A percentile compares a stretch with the other conserved stretches of the same genome.
Evolutionary conservation across 2,888 invertebrate genomes (phyloP).

Genomic region (Drosophila limbata): DNA sequence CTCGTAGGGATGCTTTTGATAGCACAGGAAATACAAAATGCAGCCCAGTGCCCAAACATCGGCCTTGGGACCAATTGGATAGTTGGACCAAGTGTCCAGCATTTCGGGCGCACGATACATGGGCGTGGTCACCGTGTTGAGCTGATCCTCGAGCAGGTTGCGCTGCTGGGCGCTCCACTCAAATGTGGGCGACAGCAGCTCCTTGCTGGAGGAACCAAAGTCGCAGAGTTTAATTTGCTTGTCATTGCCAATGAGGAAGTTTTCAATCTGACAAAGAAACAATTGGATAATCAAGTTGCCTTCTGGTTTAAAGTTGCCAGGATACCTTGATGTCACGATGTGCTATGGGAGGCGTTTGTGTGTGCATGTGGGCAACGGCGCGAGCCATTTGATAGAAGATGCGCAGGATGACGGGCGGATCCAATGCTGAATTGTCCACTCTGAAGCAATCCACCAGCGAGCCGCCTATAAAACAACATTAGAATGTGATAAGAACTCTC

Average conservation of each 20-base stretch:
- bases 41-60: slow-evolving; percentile 99
- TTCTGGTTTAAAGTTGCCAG: too few relatives aligned
- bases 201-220: slow-evolving; percentile 97
- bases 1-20: slow-evolving; percentile 98
- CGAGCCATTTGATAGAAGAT: slow-evolving; percentile 96
- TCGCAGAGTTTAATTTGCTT: slow-evolving; percentile 97
- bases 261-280: slow-evolving; percentile 89
- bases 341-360: slow-evolving; percentile 94
- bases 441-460: slow-evolving; percentile 83
- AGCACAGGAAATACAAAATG: slow-evolving; percentile 95
- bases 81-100: slow-evolving; percentile 98
- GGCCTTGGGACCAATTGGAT: slow-evolving; percentile 94
- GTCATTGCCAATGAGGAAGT: slow-evolving; percentile 94
- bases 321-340: slow-evolving; percentile 97
- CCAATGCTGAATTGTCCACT: slow-evolving; percentile 67
- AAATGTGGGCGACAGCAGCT: slow-evolving; percentile 92
- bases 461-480: slow-evolving; percentile 75
- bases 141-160: slow-evolving; percentile 95
- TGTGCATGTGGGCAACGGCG: slow-evolving; percentile 97
- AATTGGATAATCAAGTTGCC: too few relatives aligned
- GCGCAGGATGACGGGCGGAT: slow-evolving; percentile 89
- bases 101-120: slow-evolving; percentile 99
- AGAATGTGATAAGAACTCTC: not conserved
- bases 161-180: slow-evolving; percentile 97
- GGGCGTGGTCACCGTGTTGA: slow-evolving; percentile 89